Base-by-base conservation (phyloP, 2,888 invertebrate species). In the Lobophora halterata region DNA sequence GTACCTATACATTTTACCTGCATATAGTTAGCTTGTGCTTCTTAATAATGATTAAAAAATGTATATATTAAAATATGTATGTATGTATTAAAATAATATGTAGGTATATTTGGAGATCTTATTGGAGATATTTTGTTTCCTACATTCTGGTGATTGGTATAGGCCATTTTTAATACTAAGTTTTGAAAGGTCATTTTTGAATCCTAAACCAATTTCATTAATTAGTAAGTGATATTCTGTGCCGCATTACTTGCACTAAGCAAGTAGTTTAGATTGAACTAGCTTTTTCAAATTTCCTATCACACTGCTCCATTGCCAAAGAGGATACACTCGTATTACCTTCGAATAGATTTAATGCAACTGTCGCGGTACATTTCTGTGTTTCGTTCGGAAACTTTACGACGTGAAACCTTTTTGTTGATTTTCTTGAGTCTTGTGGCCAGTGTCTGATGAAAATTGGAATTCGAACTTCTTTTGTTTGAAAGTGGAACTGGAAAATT, bases 291-390 rank as follows among this genome's bases (percentile, higher is more conserved):
- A 6, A 12, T 11, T 30, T 23, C 24, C 11, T 27, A 17, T 16
- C 18, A 18, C 24, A 28, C 9, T 28, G 19, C 19, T 24, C 17
- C 8, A 11, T 12, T 49, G 55, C 50, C 59, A 59, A 47, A 40
- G 34, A 49, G 54, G 55, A 59, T 46, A 49, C 44, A 41, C 46
- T 54, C 47, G 25, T 43, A 52, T 53, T 50, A 37, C 46, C 46
- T 35, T 40, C 36, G 23, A 46, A 44, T 40, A 49, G 49, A 47
- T 52, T 42, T 46, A 51, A 49, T 25, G 30, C 37, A 40, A 49
- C 44, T 51, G 52, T 43, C 53, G 51, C 29, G 49, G 41, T 40
- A 40, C 32, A 35, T 6, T 39, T 18, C 21, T 48, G 43, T 12
- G 36, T 37, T 33, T 48, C 32, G 34, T 51, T 45, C 36, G 39